phyloP scores from a whole-genome alignment of 2,797 vertebrate genomes.

The Loris lydekkerianus region DNA sequence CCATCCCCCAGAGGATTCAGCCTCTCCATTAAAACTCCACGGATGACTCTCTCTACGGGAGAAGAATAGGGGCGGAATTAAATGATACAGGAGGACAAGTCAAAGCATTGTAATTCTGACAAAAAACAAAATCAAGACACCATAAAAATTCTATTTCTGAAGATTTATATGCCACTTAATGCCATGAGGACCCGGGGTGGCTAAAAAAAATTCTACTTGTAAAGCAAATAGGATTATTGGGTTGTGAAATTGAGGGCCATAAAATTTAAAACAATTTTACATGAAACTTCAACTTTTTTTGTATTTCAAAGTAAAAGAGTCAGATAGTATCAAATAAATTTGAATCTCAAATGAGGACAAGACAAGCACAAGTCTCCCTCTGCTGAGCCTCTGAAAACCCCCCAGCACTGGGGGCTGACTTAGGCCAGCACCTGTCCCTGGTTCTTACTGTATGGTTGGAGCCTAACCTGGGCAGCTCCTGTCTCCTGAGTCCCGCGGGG shows the following conservation, averaged over 20 bases:
- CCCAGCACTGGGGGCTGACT: neutral
- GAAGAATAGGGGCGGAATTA: neutral
- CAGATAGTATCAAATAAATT: constrained; percentile 11
- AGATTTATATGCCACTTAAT: constrained; percentile 65
- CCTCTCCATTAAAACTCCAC: neutral
- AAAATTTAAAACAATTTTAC: constrained; percentile 72
- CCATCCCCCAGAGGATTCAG: neutral
- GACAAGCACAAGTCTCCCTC: neutral
- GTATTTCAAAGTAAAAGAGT: constrained; percentile 58
- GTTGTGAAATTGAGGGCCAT: constrained; percentile 71
- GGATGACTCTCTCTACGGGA: too few relatives aligned
- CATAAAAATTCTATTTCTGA: constrained; percentile 69
- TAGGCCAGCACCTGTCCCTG: neutral
- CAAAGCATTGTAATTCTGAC: neutral
- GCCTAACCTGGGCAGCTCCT: neutral
- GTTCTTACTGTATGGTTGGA: neutral
- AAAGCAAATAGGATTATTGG: constrained; percentile 77
- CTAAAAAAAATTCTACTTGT: constrained; percentile 65
- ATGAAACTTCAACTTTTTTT: constrained; percentile 52
- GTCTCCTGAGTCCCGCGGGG: rapidly evolving
- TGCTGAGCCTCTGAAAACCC: neutral
- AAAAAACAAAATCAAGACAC: constrained; percentile 9
- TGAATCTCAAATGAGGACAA: neutral
- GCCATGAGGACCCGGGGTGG: constrained; percentile 28
- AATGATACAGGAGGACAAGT: neutral